Base-by-base conservation (phyloP, 2,888 invertebrate species). In the Cryptocephalus primarius region DNA sequence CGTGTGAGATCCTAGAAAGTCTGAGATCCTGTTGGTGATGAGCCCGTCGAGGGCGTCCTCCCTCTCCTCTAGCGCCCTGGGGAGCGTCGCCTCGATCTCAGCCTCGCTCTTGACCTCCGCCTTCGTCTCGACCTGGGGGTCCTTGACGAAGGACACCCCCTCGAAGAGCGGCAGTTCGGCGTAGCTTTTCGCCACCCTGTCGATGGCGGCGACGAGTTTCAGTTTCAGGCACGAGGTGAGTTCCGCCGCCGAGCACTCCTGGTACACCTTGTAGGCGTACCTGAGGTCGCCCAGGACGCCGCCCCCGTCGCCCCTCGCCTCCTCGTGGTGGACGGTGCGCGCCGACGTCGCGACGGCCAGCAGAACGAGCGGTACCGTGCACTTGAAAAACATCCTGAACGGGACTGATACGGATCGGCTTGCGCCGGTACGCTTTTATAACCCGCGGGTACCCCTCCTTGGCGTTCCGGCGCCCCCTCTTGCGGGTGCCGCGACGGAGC, bases 1-100 rank as follows among this genome's bases (percentile, higher is more conserved):
- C 45, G 86, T 86, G 70, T 88, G 87, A 59, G 82, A 79, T 69
- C 82, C 80, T 70, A 89, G 76, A 71, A 88, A 88, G 61, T 76
- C 79, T 51, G 82, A 73, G 57, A 88, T 71, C 62, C 81, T 84
- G 64, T 86, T 83, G 62, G 84, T 69, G 61, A 90, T 86, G 70
- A 89, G 75, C 55, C 76, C 76, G 66, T 86, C 85, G 44, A 89
- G 71, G 8, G 83, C 80, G 55, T 81, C 79, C 42, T 83, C 82
- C 50, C 77, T 77, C 61, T 87, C 88, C 44, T 81, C 81, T 50
- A 85, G 65, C 39, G 83, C 77, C 58, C 89, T 77, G 0, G 89
- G 88, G 53, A 89, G 72, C 49, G 76, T 77, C 31, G 84, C 81
- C 63, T 87, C 86, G 51, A 85, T 75, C 46, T 81, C 79, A 44